Conservation (phyloP, 2,113 vertebrate species). For the Laticauda laticaudata region DNA sequence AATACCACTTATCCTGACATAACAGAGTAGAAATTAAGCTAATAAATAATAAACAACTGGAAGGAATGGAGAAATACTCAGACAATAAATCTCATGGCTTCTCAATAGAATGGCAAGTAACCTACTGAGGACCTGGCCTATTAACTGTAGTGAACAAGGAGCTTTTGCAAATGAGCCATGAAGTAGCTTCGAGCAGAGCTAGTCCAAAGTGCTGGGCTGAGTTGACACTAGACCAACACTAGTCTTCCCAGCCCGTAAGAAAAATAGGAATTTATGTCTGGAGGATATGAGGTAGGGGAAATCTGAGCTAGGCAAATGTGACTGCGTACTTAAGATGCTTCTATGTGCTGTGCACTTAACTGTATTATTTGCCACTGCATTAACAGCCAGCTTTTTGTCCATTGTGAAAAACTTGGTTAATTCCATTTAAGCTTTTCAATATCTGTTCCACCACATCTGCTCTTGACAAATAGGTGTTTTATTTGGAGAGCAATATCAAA, state of each 20-base stretch:
- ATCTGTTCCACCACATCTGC: not conserved
- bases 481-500: not conserved
- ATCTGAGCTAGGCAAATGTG: not conserved
- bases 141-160: not conserved
- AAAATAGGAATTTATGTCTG: not conserved
- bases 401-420: not conserved
- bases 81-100: not conserved
- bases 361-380: constrained; percentile 3
- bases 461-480: constrained; percentile 5
- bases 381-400: not conserved
- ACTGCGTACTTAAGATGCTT: not conserved
- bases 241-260: not conserved
- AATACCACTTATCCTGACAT: not conserved
- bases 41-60: not conserved
- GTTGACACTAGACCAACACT: not conserved
- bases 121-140: not conserved
- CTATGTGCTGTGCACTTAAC: not conserved
- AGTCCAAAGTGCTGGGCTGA: not conserved
- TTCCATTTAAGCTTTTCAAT: not conserved
- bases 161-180: not conserved
- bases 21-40: not conserved
- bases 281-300: not conserved
- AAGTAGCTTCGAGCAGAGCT: not conserved
- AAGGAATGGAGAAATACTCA: not conserved
- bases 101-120: not conserved